Percentiles rank a stretch among this genome's conserved stretches.
phyloP scores from a whole-genome alignment of 2,113 vertebrate species.

The Hystrix cristata region DNA sequence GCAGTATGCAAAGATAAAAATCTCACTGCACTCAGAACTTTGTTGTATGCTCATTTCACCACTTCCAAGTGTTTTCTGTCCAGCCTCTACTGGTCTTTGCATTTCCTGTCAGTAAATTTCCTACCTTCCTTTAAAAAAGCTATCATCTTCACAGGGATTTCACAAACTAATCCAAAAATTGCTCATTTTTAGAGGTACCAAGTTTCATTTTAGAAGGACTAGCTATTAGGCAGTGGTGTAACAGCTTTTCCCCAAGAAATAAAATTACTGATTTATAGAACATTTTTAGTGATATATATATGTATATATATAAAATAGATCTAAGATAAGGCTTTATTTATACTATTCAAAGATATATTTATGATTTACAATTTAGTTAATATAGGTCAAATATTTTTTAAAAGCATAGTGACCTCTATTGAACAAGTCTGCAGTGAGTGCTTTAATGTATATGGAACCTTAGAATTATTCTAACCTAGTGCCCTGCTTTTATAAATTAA shows the following conservation, averaged over 20 bases:
- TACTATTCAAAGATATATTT: not conserved
- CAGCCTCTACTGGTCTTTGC: not conserved
- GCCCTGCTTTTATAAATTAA: not conserved
- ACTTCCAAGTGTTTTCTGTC: not conserved
- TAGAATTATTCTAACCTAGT: slow-evolving; percentile 22
- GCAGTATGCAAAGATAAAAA: not conserved
- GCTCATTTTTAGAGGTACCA: not conserved
- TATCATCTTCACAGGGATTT: not conserved
- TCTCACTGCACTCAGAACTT: not conserved
- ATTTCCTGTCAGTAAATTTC: slow-evolving; percentile 10
- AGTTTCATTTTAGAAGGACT: slow-evolving; percentile 41
- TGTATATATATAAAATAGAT: not conserved
- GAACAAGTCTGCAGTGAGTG: not conserved
- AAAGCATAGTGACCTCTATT: not conserved
- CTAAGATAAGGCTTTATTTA: not conserved
- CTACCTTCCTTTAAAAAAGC: not conserved
- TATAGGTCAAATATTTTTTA: not conserved
- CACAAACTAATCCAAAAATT: not conserved
- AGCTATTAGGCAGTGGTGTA: not conserved
- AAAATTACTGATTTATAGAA: slow-evolving; percentile 30
- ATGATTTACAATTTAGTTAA: not conserved
- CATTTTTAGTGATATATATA: not conserved
- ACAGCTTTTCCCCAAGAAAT: slow-evolving; percentile 28
- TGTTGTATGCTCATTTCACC: not conserved
- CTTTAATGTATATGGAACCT: not conserved